Percentiles rank a stretch among this genome's conserved stretches.
phyloP scores from a whole-genome alignment of 2,888 invertebrate genomes.

The Ypsolopha scabrella region DNA sequence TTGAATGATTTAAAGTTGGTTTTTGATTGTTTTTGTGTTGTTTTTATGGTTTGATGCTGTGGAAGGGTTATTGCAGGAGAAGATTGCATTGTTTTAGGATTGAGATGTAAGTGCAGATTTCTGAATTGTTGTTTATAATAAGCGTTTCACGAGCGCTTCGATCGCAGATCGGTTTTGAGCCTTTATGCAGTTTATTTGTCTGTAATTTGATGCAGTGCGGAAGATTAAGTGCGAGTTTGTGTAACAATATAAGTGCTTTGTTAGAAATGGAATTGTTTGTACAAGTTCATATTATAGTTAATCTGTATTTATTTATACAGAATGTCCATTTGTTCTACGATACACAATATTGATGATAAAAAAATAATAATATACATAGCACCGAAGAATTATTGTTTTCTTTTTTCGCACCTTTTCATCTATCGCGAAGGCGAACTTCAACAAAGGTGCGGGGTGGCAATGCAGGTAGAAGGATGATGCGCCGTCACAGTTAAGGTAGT shows the following conservation, averaged over 20 bases:
- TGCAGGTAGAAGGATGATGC: no score
- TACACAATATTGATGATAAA: no score
- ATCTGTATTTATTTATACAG: not conserved
- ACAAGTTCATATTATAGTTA: no score
- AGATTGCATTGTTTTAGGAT: slow-evolving; percentile 55
- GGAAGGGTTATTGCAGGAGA: slow-evolving; percentile 17
- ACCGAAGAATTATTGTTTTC: no score
- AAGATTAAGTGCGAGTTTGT: not conserved
- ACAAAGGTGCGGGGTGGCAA: no score
- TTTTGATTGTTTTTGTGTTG: slow-evolving; percentile 14
- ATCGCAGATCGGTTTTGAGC: slow-evolving; percentile 13
- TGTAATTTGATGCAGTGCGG: not conserved
- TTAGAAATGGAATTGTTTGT: not conserved
- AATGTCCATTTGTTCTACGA: no score
- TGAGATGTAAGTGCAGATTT: slow-evolving; percentile 50
- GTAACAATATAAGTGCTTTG: not conserved
- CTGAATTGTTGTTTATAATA: slow-evolving; percentile 27
- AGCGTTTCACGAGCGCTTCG: slow-evolving; percentile 33
- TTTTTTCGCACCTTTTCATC: no score
- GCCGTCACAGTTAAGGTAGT: no score
- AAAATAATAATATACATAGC: no score
- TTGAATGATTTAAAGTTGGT: slow-evolving; percentile 13
- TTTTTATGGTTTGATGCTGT: not conserved
- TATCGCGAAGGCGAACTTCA: no score
- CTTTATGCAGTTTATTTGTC: slow-evolving; percentile 1